Evolutionary conservation across 2,888 invertebrate species (phyloP), one percentile per base, ranked within the genome.

Genomic region (Clunio marinus): DNA sequence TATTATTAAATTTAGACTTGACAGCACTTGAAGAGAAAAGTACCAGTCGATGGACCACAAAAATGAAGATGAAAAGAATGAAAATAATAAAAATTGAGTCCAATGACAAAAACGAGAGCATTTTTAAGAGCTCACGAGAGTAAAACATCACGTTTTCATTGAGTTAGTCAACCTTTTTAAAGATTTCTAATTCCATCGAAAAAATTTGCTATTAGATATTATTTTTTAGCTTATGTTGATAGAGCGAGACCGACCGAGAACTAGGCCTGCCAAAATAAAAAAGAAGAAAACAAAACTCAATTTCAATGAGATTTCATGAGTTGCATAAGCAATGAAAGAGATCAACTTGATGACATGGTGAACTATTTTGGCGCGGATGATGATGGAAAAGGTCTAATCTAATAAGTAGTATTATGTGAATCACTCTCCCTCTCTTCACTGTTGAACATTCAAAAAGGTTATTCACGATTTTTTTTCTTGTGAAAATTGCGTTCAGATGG

Each of bases 311-410:
- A 58, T 28, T 58, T 58, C 27, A 17, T 25, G 27, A 58, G 46
- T 46, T 63, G 27, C 45, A 45, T 63, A 63, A 63, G 24, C 4
- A 37, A 35, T n/a, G n/a, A n/a, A n/a, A n/a, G 7, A n/a, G 59
- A 32, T 5, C 22, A 17, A 17, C 32, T 59, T 32, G 20, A 59
- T 59, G 32, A 32, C n/a, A n/a, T 59, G 32, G 13, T 32, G 58
- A 17, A 15, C 58, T 10, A 58, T 58, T 58, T 57, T 41, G 15
- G 22, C 24, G 20, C 13, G n/a, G 5, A 22, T 15, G 62, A 63
- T 63, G 63, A 63, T 63, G 63, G 63, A 63, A 63, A 63, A 63
- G 63, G 63, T 63, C 63, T 63, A 60, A 60, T 60, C 60, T 60
- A 60, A 60, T 60, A 37, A n/a, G n/a, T n/a, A n/a, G 60, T 27